A percentile compares a stretch with the other conserved stretches of the same genome.
Conservation (phyloP, 30 jellyfish, hydroid and myxozoan genomes). For the Aurelia sp. region DNA sequence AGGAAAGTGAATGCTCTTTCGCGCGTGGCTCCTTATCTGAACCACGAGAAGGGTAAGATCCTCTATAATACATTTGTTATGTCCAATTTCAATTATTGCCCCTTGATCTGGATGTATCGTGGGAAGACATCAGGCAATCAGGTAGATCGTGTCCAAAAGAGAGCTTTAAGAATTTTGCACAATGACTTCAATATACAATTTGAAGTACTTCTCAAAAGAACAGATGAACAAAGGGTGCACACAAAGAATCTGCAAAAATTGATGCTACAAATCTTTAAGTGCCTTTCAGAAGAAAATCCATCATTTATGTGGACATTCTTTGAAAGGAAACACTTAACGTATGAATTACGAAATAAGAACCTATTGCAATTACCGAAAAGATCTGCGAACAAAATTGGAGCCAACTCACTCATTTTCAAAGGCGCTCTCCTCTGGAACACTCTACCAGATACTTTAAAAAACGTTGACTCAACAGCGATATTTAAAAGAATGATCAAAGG, state of each 20-base stretch:
- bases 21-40: neutral
- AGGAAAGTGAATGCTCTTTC: no score
- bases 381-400: constrained; percentile 33
- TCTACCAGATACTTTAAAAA: neutral
- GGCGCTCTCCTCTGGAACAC: constrained; percentile 40
- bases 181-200: neutral
- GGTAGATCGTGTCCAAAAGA: constrained; percentile 39
- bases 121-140: constrained; percentile 22
- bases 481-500: no score
- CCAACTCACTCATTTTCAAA: neutral
- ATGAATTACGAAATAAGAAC: no score
- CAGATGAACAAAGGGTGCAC: constrained; percentile 36
- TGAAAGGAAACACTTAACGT: constrained; percentile 4
- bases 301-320: constrained; percentile 50
- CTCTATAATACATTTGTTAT: constrained; percentile 29
- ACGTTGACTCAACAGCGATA: no score
- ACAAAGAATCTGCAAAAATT: neutral
- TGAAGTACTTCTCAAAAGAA: constrained; percentile 30
- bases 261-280: constrained; percentile 28
- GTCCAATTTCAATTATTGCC: constrained; percentile 60
- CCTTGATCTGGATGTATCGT: constrained; percentile 58
- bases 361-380: constrained; percentile 27
- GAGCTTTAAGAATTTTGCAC: constrained; percentile 34
- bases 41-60: constrained; percentile 33
- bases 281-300: constrained; percentile 49